Evolutionary conservation across 2,113 vertebrate species (phyloP), one percentile per base, ranked within the genome.

Genomic region (Ptyas mucosa): DNA sequence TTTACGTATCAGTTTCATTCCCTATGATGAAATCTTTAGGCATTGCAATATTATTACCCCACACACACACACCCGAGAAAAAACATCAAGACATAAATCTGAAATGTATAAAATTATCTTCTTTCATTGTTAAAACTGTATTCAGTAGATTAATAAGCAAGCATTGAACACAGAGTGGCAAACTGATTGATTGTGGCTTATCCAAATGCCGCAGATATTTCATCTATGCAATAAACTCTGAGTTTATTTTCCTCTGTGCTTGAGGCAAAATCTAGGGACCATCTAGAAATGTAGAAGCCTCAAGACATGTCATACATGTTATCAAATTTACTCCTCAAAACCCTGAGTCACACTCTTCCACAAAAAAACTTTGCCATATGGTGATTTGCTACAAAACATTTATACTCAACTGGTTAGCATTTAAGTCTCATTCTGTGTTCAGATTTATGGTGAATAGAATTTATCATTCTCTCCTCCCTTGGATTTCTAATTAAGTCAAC

Each of bases 11-110:
- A 46, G 43, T 46, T 46, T 46, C 0, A 4, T 46, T 46, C 43
- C 91, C 95, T 81, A 61, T 89, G 91, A 95, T 87, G 15, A 90
- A 93, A 81, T 91, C 89, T 39, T 81, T 18, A 91, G 91, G 24
- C 55, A 94, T 86, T 26, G 91, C 91, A 0, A 34, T 57, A 95
- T 96, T 15, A 93, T n/a, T 34, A 39, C 18, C 75, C 3, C n/a
- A 18, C 0, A 4, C 69, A 20, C n/a, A 18, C 0, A 4, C 69
- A 20, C 34, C 18, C 2, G 34, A 8, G 15, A 81, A 81, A 75
- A 75, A 75, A 81, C 3, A n/a, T 0, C 18, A 75, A 34, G 34
- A 43, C 34, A 81, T 43, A 21, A 81, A 81, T 81, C 34, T 81
- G 75, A 39, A 81, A 81, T 81, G 43, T 81, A 21, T 43, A 43